A percentile compares a stretch with the other conserved stretches of the same genome.
phyloP scores from a whole-genome alignment of 2,113 vertebrate species.

The Talpa occidentalis region DNA sequence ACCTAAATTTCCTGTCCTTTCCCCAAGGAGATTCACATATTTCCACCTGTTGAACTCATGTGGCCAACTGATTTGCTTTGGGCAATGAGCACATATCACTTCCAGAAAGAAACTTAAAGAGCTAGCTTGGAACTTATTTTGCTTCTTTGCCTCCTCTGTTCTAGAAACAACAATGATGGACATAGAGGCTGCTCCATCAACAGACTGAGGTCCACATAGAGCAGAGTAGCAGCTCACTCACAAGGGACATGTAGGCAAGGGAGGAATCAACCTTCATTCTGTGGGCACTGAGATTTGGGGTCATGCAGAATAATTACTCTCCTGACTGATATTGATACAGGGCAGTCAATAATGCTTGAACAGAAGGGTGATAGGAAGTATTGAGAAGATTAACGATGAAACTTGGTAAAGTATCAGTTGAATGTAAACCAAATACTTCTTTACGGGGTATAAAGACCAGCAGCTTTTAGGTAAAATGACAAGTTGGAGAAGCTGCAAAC shows the following conservation, averaged over 20 bases:
- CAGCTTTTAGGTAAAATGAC: background rate
- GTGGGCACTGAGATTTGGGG: background rate
- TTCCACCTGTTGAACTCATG: background rate
- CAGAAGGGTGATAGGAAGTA: background rate
- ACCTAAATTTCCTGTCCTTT: background rate
- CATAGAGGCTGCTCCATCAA: background rate
- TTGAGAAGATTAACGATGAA: background rate
- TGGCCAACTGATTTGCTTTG: background rate
- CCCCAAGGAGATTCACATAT: background rate
- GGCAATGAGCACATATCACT: background rate
- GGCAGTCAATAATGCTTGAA: background rate
- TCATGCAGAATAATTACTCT: background rate
- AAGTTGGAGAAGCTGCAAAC: background rate
- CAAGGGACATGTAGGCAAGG: background rate
- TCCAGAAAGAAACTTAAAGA: background rate
- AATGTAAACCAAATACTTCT: conserved; percentile 10
- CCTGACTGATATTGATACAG: background rate
- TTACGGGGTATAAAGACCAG: background rate
- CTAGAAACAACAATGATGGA: background rate
- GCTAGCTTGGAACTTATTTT: background rate
- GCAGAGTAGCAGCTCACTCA: background rate
- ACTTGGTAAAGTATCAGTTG: background rate
- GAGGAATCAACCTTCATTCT: background rate
- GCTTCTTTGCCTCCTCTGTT: background rate
- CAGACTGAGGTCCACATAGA: background rate